Evolutionary conservation across 2,797 vertebrate genomes (phyloP).

Genomic region (Amphiprion clarkii): DNA sequence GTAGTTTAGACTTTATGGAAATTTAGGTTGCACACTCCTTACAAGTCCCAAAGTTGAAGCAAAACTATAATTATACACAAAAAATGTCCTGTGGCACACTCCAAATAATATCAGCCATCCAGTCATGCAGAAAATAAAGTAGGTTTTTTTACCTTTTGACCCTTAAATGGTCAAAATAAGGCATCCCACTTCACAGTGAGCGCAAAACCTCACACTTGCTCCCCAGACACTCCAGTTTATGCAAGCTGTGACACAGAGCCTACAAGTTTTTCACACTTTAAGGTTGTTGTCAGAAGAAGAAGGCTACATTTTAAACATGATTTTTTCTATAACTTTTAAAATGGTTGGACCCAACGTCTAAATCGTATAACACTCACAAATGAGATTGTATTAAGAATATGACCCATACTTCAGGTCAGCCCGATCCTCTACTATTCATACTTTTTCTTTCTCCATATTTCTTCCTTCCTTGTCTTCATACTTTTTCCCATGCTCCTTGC

Average conservation of each 20-base stretch:
- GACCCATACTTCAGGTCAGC: conserved; percentile 55
- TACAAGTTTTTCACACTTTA: not conserved
- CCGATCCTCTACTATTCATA: conserved; percentile 29
- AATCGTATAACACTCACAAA: conserved; percentile 15
- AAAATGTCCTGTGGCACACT: not conserved
- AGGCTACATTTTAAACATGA: not conserved
- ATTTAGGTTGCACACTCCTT: conserved; percentile 5
- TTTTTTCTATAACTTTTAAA: conserved; percentile 2
- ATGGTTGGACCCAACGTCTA: not conserved
- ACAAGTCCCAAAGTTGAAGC: conserved; percentile 10
- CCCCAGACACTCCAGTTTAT: not conserved
- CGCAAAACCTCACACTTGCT: not conserved
- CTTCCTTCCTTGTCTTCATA: conserved; percentile 10
- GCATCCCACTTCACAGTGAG: not conserved
- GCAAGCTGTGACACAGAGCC: not conserved
- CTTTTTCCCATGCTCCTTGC: not conserved
- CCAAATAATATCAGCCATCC: not conserved
- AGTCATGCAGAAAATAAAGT: not conserved
- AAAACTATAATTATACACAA: conserved; percentile 10
- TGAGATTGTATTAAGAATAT: conserved; percentile 12
- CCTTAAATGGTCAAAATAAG: not conserved
- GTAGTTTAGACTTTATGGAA: conserved; percentile 6
- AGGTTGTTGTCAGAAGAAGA: not conserved
- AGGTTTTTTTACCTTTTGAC: not conserved
- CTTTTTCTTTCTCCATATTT: not conserved